Evolutionary conservation across 2,113 vertebrate species (phyloP).

Genomic region (Passer montanus): DNA sequence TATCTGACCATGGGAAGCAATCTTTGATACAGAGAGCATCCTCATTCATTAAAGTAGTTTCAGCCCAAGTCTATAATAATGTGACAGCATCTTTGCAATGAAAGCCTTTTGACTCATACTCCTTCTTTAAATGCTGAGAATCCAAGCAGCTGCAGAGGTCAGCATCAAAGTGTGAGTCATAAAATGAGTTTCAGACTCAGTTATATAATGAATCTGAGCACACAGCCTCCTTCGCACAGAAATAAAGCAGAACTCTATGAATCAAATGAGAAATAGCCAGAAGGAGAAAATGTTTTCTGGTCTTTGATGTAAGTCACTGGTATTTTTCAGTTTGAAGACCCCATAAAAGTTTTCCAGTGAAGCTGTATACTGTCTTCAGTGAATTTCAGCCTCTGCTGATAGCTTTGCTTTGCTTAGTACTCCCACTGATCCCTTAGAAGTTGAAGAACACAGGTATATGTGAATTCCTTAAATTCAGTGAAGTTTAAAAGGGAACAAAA

Average conservation of each 20-base stretch:
- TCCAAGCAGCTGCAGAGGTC: neutral
- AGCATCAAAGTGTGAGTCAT: slow-evolving; percentile 13
- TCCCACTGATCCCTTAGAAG: slow-evolving; percentile 24
- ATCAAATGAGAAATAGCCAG: neutral
- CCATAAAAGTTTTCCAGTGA: slow-evolving; percentile 1
- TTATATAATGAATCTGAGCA: neutral
- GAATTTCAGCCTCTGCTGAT: slow-evolving; percentile 1
- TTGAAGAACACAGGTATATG: neutral
- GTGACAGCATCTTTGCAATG: neutral
- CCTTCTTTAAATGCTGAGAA: neutral
- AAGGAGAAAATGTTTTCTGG: slow-evolving; percentile 8
- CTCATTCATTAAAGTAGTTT: neutral
- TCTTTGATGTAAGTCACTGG: slow-evolving; percentile 12
- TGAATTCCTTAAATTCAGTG: neutral
- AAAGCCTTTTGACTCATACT: neutral
- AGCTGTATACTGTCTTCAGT: neutral
- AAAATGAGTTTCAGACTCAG: slow-evolving; percentile 1
- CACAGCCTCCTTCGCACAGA: neutral
- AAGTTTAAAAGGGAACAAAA: neutral
- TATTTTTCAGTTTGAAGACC: slow-evolving; percentile 25
- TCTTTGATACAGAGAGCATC: neutral
- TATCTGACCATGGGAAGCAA: neutral
- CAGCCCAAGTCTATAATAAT: neutral
- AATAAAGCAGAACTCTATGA: neutral
- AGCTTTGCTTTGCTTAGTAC: neutral